These are phyloP conservation scores for Taenaris catops DNA, from an alignment of 2,888 invertebrate species.

Conservation along the genomic window DNA sequence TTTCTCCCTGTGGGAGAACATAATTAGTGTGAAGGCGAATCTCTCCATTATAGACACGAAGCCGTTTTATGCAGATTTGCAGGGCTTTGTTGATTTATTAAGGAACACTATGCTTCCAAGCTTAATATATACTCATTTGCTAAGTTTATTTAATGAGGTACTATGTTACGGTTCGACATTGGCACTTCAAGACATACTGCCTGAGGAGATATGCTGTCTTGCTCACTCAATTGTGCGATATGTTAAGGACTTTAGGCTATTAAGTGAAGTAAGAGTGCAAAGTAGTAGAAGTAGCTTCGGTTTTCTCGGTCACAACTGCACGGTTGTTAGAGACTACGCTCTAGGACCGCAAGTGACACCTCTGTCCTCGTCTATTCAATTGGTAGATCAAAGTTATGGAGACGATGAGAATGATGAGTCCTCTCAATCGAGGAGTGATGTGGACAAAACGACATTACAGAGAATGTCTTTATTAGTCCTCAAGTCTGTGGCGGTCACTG, in stretches of 20 bases:
- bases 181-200: slow-evolving; percentile 91
- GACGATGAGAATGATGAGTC: slow-evolving; percentile 59
- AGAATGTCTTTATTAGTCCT: slow-evolving; percentile 92
- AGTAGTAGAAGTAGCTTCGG: slow-evolving; percentile 66
- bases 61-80: slow-evolving; percentile 91
- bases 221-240: slow-evolving; percentile 92
- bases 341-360: slow-evolving; percentile 53
- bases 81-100: slow-evolving; percentile 87
- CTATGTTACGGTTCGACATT: slow-evolving; percentile 94
- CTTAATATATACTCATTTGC: slow-evolving; percentile 90
- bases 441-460: slow-evolving; percentile 90
- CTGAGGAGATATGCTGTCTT: slow-evolving; percentile 92
- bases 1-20: slow-evolving; percentile 92
- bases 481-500: slow-evolving; percentile 93
- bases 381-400: slow-evolving; percentile 69
- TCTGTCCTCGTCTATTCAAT: slow-evolving; percentile 55
- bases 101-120: slow-evolving; percentile 86
- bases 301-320: slow-evolving; percentile 65
- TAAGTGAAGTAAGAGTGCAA: slow-evolving; percentile 77
- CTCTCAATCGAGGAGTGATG: slow-evolving; percentile 64
- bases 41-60: slow-evolving; percentile 93
- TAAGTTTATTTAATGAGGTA: slow-evolving; percentile 93
- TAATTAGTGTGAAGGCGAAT: slow-evolving; percentile 94
- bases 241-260: slow-evolving; percentile 90
- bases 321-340: slow-evolving; percentile 52